Base-by-base conservation (phyloP, 2,888 invertebrate species). In the Zelleria hepariella region DNA sequence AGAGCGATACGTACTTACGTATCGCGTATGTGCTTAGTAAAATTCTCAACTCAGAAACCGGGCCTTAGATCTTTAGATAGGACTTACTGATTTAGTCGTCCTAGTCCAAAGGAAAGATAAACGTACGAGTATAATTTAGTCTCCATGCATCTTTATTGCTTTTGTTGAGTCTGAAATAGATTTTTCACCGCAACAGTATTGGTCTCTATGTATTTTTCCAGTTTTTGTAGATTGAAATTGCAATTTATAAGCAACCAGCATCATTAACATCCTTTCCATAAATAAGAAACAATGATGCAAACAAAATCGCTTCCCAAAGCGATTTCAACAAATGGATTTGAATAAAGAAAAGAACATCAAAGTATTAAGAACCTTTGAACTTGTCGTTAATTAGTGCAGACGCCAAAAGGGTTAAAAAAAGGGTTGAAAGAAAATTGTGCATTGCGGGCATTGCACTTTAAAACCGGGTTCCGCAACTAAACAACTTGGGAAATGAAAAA, bases 381-480 rank as follows among this genome's bases (percentile, higher is more conserved):
- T 78, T 74, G 72, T 73, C 73, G 78, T 85, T 86, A 86, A 86
- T 86, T 86, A 86, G 76, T 68, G 78, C 74, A 77, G 73, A 72
- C 80, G 75, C 80, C 76, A 77, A 80, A 76, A 73, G 81, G 86
- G 79, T 76, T 79, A 77, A 80, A 65, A 69, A 51, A 32, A 26
- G 20, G 42, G 15, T 42, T 47, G 15, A 15, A 48, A 57, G 2
- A 48, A 15, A 42, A 42, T 10, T 32, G 8, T 32, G 32, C 32
- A 5, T 32, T 1, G 10, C 7, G 32, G 10, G 32, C 10, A 5
- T 7, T 32, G 32, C n/a, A 4, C 15, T 10, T 42, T 15, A 1
- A 15, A 42, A 15, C 15, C 10, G 32, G 32, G 32, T 42, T 42
- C 32, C 15, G 32, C 15, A 42, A 15, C 15, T 42, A n/a, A n/a